Percentiles rank a stretch among this genome's conserved stretches.
These are phyloP conservation scores for Tenrec ecaudatus DNA, from an alignment of 2,113 vertebrate species.

Conservation along the genomic window DNA sequence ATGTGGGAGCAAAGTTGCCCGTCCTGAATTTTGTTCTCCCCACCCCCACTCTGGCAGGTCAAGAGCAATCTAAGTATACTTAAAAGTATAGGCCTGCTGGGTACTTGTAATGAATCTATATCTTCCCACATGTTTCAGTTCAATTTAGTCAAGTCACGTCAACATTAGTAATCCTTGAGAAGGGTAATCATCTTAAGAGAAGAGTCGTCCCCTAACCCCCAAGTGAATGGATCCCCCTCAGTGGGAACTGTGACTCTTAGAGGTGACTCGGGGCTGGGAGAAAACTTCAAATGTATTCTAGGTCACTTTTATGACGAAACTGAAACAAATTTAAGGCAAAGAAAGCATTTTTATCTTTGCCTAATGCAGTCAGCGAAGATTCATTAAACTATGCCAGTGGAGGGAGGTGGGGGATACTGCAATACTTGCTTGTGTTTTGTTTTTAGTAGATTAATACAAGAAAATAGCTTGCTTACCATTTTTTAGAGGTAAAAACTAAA, in stretches of 20 bases:
- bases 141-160: neutral
- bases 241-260: slow-evolving; percentile 5
- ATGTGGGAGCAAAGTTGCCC: neutral
- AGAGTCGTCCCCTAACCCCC: no score
- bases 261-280: neutral
- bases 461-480: neutral
- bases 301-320: neutral
- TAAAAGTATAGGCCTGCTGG: slow-evolving; percentile 1
- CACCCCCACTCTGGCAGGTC: neutral
- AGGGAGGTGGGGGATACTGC: neutral
- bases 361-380: neutral
- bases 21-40: neutral
- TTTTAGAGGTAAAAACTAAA: slow-evolving; percentile 18
- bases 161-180: slow-evolving; percentile 44
- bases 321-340: neutral
- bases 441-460: neutral
- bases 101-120: neutral
- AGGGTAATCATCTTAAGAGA: neutral
- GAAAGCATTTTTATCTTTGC: neutral
- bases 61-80: slow-evolving; percentile 11
- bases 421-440: neutral
- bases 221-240: neutral
- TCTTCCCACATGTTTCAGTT: neutral
- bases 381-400: neutral
- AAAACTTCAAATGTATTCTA: neutral